Conservation (phyloP, 2,888 invertebrate genomes). For the Polyommatus icarus region DNA sequence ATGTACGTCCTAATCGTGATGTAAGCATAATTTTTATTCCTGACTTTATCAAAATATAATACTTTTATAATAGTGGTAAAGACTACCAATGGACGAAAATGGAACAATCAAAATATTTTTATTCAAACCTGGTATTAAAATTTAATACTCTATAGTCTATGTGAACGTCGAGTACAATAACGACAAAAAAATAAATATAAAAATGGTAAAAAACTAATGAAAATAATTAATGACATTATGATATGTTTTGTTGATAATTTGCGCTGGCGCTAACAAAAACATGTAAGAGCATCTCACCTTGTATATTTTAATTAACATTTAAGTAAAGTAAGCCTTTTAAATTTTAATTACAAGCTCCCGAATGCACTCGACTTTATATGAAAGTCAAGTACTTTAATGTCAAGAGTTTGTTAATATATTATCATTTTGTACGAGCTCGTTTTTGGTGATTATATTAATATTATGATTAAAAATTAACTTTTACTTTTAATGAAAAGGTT, state of each 20-base stretch:
- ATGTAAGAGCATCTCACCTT: slow-evolving; percentile 29
- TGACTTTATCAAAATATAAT: no score
- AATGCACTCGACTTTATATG: slow-evolving; percentile 24
- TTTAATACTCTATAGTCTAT: no score
- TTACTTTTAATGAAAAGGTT: not conserved
- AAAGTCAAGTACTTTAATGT: not conserved
- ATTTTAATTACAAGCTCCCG: slow-evolving; percentile 19
- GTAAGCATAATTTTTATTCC: no score
- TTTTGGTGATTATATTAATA: not conserved
- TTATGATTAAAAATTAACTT: not conserved
- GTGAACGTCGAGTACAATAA: no score
- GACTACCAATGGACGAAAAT: no score
- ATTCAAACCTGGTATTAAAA: no score
- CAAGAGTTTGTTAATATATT: not conserved
- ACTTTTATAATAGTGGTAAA: no score
- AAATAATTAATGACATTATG: no score
- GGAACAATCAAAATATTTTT: no score
- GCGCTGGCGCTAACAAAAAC: not conserved
- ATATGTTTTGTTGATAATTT: not conserved
- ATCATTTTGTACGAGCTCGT: not conserved
- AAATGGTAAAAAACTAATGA: no score
- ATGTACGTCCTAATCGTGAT: no score
- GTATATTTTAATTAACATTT: slow-evolving; percentile 29
- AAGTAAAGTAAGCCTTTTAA: slow-evolving; percentile 25
- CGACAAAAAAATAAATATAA: no score